phyloP scores from a whole-genome alignment of 1,140 invertebrate genomes.

The Orius insidiosus region DNA sequence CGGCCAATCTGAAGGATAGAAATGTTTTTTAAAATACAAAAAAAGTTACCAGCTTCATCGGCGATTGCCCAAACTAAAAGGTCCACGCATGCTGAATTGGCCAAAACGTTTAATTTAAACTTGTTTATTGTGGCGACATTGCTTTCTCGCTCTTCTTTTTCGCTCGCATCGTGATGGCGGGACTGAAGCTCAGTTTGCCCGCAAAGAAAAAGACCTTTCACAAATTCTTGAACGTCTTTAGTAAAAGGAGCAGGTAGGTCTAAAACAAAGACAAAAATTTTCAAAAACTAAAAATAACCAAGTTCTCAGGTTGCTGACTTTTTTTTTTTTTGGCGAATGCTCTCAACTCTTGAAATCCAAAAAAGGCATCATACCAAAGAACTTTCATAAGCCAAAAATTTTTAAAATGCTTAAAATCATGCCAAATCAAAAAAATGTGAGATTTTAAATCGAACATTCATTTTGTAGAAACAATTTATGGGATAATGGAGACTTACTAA shows the following conservation, averaged over 20 bases:
- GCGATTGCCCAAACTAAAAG: slow-evolving; percentile 92
- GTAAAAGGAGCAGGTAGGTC: slow-evolving; percentile 80
- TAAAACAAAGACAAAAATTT: slow-evolving; percentile 22
- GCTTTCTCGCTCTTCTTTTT: slow-evolving; percentile 60
- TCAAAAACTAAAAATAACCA: not conserved
- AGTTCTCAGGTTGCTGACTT: not conserved
- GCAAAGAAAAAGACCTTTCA: slow-evolving; percentile 69
- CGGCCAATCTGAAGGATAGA: not conserved
- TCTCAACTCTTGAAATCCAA: too few relatives aligned
- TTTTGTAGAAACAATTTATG: too few relatives aligned
- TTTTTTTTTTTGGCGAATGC: too few relatives aligned
- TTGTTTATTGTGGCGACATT: slow-evolving; percentile 67
- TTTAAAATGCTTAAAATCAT: too few relatives aligned
- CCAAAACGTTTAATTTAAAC: slow-evolving; percentile 90
- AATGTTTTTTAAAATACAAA: not conserved
- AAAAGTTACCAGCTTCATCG: slow-evolving; percentile 75
- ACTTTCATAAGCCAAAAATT: too few relatives aligned
- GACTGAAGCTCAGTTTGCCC: slow-evolving; percentile 84
- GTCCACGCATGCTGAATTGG: slow-evolving; percentile 93
- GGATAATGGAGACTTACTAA: too few relatives aligned
- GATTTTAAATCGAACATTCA: too few relatives aligned
- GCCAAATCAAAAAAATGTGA: too few relatives aligned
- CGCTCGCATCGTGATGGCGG: slow-evolving; percentile 60
- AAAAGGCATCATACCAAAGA: too few relatives aligned
- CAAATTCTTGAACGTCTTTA: slow-evolving; percentile 84